These are phyloP conservation scores for Platichthys stellatus DNA, from an alignment of 2,113 vertebrate genomes.

Conservation along the genomic window DNA sequence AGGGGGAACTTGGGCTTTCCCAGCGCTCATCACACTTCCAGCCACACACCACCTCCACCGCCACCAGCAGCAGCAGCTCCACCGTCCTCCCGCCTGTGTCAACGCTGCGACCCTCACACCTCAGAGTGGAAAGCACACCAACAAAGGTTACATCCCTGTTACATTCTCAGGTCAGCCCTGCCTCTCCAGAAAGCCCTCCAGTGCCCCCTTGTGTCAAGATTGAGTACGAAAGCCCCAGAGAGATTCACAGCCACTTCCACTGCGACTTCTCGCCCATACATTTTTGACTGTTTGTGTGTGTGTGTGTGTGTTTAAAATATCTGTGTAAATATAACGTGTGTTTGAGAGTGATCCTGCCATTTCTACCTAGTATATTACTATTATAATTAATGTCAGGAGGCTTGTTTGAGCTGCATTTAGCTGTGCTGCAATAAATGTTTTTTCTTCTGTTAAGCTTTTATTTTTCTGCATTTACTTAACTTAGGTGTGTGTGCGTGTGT, in stretches of 20 bases:
- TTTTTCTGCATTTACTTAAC: conserved; percentile 21
- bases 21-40: conserved; percentile 35
- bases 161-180: conserved; percentile 53
- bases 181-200: conserved; percentile 61
- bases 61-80: background rate
- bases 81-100: conserved; percentile 65
- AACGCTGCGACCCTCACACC: conserved; percentile 42
- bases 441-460: conserved; percentile 21
- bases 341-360: conserved; percentile 31
- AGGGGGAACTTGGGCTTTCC: conserved; percentile 43
- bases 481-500: background rate
- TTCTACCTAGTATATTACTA: conserved; percentile 23
- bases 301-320: conserved; percentile 15
- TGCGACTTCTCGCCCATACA: conserved; percentile 83
- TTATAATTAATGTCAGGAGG: conserved; percentile 5
- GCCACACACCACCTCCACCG: conserved; percentile 25
- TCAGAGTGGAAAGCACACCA: conserved; percentile 55
- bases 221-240: conserved; percentile 75
- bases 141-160: conserved; percentile 36
- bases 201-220: conserved; percentile 69
- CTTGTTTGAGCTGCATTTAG: conserved; percentile 6
- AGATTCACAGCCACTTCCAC: conserved; percentile 78
- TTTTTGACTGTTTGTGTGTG: conserved; percentile 67
- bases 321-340: conserved; percentile 28
- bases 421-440: conserved; percentile 61